Percentiles rank a stretch among this genome's conserved stretches.
These are phyloP conservation scores for Porites rus DNA, from an alignment of 92 coral and sea anemone genomes.

Conservation along the genomic window DNA sequence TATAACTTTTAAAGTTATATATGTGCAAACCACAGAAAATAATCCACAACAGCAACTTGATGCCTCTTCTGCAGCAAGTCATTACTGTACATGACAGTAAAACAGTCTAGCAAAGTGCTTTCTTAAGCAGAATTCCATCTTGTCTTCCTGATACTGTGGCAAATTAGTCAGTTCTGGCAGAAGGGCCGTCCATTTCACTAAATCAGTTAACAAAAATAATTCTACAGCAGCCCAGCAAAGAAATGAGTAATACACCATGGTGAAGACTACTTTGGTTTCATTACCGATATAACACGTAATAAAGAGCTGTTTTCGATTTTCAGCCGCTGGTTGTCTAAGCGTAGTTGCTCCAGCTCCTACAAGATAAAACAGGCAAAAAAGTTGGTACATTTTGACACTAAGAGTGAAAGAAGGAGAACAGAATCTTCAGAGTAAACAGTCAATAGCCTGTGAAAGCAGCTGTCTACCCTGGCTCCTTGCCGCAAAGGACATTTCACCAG, in stretches of 20 bases:
- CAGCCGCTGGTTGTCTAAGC: constrained; percentile 83
- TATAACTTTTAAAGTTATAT: constrained; percentile 34
- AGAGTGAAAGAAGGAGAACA: not conserved
- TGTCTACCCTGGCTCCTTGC: too few species aligned
- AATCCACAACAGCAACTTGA: not conserved
- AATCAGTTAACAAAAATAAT: constrained; percentile 49
- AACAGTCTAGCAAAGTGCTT: constrained; percentile 5
- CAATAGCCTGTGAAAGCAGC: too few species aligned
- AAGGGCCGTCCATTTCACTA: constrained; percentile 52
- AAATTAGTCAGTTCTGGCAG: constrained; percentile 9
- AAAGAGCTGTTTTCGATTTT: constrained; percentile 93
- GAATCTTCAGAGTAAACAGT: not conserved
- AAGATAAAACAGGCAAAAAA: not conserved
- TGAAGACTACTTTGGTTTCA: constrained; percentile 56
- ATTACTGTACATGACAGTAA: not conserved
- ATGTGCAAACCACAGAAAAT: constrained; percentile 28
- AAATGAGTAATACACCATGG: constrained; percentile 19
- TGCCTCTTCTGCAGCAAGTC: constrained; percentile 1
- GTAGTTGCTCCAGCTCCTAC: constrained; percentile 88
- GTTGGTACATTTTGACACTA: not conserved
- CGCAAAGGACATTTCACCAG: too few species aligned
- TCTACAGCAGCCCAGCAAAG: constrained; percentile 39
- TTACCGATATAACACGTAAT: constrained; percentile 89
- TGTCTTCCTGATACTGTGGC: constrained; percentile 6
- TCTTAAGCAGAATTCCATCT: constrained; percentile 4